Evolutionary conservation across 2,888 invertebrate genomes (phyloP).

Genomic region (Mamestra brassicae): DNA sequence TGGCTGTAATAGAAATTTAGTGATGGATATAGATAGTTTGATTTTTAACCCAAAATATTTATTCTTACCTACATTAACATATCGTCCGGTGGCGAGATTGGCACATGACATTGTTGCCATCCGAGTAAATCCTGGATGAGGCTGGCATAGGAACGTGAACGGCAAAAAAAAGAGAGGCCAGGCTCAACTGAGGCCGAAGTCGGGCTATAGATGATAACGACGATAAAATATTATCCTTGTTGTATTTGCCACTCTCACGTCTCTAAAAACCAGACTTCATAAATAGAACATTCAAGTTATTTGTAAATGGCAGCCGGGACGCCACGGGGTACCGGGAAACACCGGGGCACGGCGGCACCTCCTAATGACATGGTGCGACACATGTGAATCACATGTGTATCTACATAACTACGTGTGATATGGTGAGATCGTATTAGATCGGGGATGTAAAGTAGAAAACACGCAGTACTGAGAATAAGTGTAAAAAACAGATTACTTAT

Average conservation of each 20-base stretch:
- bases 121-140: too few relatives aligned
- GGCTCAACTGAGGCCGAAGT: too few relatives aligned
- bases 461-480: not conserved
- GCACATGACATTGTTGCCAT: too few relatives aligned
- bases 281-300: constrained; percentile 21
- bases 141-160: too few relatives aligned
- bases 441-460: not conserved
- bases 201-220: too few relatives aligned
- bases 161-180: too few relatives aligned
- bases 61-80: too few relatives aligned
- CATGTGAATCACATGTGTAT: not conserved
- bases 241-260: not conserved
- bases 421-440: not conserved
- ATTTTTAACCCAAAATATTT: not conserved
- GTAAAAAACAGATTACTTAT: not conserved
- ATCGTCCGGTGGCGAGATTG: too few relatives aligned
- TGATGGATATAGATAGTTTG: not conserved
- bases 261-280: not conserved
- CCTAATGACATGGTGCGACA: constrained; percentile 12
- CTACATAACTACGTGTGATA: not conserved
- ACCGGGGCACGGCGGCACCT: not conserved
- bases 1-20: not conserved
- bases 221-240: not conserved
- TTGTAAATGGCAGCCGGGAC: constrained; percentile 11
- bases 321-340: not conserved